Conservation (phyloP, 1,140 invertebrate genomes). For the Daktulosphaira vitifoliae region DNA sequence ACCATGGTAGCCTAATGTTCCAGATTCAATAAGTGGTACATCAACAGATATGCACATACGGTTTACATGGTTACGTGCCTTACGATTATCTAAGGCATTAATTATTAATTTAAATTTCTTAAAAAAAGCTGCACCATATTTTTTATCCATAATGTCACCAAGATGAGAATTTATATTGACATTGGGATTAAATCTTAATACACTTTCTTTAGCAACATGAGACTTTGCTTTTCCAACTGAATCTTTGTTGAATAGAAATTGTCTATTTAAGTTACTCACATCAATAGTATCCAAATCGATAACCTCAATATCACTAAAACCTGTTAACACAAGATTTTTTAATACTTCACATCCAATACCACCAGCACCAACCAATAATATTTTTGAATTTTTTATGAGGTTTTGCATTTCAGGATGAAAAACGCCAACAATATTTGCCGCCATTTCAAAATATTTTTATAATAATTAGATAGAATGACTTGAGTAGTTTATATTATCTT, state of each 20-base stretch:
- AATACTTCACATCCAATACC: constrained; percentile 98
- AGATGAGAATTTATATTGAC: constrained; percentile 82
- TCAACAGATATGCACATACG: constrained; percentile 94
- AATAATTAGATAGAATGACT: too few species aligned
- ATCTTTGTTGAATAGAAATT: constrained; percentile 94
- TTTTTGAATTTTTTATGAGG: constrained; percentile 46
- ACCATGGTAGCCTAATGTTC: constrained; percentile 92
- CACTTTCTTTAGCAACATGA: constrained; percentile 77
- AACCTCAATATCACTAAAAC: constrained; percentile 88
- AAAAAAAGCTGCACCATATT: constrained; percentile 78
- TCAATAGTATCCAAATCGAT: constrained; percentile 99
- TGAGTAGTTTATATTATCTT: too few species aligned
- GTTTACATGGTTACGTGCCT: constrained; percentile 96
- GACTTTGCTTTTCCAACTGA: constrained; percentile 97
- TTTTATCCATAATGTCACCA: constrained; percentile 83
- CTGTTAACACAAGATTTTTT: constrained; percentile 92
- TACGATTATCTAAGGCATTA: constrained; percentile 95
- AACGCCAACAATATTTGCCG: constrained; percentile 1
- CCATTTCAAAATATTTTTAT: too few species aligned
- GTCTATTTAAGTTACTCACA: constrained; percentile 97
- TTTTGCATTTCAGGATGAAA: constrained; percentile 1
- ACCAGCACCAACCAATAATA: constrained; percentile 93
- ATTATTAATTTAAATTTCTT: constrained; percentile 86
- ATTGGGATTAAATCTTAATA: constrained; percentile 78
- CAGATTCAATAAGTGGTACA: constrained; percentile 90